Evolutionary conservation across 2,888 invertebrate genomes (phyloP).

Genomic region (Lumbricus terrestris): DNA sequence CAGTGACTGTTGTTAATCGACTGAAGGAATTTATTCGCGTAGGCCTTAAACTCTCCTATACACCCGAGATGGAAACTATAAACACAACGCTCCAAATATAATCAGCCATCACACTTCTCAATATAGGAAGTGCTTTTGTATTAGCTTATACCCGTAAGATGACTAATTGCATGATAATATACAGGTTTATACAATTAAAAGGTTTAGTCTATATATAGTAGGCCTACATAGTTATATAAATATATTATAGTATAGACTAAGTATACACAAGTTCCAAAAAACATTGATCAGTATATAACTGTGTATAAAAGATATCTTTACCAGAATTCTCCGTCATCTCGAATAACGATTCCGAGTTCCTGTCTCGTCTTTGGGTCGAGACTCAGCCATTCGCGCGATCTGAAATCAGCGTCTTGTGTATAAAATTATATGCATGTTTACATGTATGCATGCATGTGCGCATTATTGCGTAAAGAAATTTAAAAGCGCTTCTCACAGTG

Average conservation of each 20-base stretch:
- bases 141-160: background rate
- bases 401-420: constrained; percentile 35
- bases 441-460: too few species aligned
- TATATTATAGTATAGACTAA: too few species aligned
- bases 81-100: background rate
- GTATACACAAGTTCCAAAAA: too few species aligned
- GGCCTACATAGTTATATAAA: too few species aligned
- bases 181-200: too few species aligned
- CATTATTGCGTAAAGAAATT: too few species aligned
- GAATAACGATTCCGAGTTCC: constrained; percentile 82
- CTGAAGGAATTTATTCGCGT: background rate
- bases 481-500: too few species aligned
- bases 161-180: background rate
- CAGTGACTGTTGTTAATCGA: background rate
- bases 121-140: background rate
- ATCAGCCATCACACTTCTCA: background rate
- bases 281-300: too few species aligned
- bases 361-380: constrained; percentile 82
- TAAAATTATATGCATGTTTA: too few species aligned
- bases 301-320: constrained; percentile 43
- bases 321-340: constrained; percentile 96
- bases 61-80: background rate
- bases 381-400: constrained; percentile 84
- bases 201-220: too few species aligned
- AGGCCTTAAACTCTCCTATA: background rate